Evolutionary conservation across 1,140 invertebrate species (phyloP).

Genomic region (Drosophila asahinai): DNA sequence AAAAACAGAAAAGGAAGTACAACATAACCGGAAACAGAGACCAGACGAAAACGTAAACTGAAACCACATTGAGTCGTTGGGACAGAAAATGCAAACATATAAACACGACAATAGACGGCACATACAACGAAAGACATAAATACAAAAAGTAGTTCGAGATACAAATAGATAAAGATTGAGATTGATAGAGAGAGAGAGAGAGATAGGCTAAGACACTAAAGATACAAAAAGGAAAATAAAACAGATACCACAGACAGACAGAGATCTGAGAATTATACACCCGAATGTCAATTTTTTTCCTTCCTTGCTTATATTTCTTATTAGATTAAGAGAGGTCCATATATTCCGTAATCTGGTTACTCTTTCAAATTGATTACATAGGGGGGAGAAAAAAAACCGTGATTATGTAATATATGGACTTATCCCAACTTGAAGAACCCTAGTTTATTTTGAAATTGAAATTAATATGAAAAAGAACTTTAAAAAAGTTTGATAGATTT

Average conservation of each 20-base stretch:
- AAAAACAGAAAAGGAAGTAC: constrained; percentile 38
- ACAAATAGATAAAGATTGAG: constrained; percentile 23
- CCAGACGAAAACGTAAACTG: constrained; percentile 27
- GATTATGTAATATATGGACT: not conserved
- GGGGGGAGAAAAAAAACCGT: too few species aligned
- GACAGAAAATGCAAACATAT: constrained; percentile 46
- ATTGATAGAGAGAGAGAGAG: constrained; percentile 30
- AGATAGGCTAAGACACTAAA: constrained; percentile 19
- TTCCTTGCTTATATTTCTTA: constrained; percentile 10
- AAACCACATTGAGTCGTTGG: constrained; percentile 45
- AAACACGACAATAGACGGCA: constrained; percentile 30
- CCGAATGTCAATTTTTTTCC: constrained; percentile 80
- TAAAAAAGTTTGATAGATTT: not conserved
- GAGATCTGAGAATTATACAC: constrained; percentile 18
- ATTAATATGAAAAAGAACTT: not conserved
- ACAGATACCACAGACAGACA: constrained; percentile 31
- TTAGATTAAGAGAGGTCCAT: constrained; percentile 12
- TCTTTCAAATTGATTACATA: too few species aligned
- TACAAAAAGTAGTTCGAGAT: constrained; percentile 24
- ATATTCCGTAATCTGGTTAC: too few species aligned
- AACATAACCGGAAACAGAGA: constrained; percentile 47
- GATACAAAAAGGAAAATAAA: constrained; percentile 22
- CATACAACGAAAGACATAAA: constrained; percentile 33
- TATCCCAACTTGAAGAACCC: not conserved
- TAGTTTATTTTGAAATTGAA: not conserved